Evolutionary conservation across 2,113 vertebrate species (phyloP).

Genomic region (Nannobrachium achirus): DNA sequence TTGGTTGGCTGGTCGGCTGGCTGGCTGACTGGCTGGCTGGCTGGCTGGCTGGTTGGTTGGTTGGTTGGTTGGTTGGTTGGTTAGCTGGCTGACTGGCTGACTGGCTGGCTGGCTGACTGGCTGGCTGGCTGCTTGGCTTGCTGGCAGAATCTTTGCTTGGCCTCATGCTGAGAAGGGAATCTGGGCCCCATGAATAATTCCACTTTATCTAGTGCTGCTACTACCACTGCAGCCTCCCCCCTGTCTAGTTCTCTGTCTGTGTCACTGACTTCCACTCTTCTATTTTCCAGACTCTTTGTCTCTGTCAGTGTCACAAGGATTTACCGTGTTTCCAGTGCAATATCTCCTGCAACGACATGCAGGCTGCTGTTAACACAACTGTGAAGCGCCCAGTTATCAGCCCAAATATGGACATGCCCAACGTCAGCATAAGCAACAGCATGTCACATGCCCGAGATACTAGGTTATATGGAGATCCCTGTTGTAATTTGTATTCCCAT

Average conservation of each 20-base stretch:
- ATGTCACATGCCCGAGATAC: too few relatives aligned
- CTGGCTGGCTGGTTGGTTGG: conserved; percentile 52
- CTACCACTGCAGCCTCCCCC: conserved; percentile 43
- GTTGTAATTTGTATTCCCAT: too few relatives aligned
- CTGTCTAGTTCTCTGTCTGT: conserved; percentile 20
- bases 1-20: conserved; percentile 53
- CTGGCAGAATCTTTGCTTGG: conserved; percentile 41
- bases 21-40: conserved; percentile 30
- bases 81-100: too few relatives aligned
- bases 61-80: conserved; percentile 40
- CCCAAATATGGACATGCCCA: too few relatives aligned
- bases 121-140: conserved; percentile 54
- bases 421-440: too few relatives aligned
- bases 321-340: too few relatives aligned
- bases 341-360: too few relatives aligned
- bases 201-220: conserved; percentile 59
- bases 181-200: conserved; percentile 75
- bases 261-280: conserved; percentile 14
- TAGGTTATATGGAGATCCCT: too few relatives aligned
- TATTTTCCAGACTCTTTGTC: neutral
- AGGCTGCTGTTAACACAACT: too few relatives aligned
- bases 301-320: conserved; percentile 1
- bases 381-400: too few relatives aligned
- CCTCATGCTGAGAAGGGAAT: conserved; percentile 59
- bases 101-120: conserved; percentile 36